Evolutionary conservation across 2,113 vertebrate species (phyloP), one percentile per base, ranked within the genome.

Genomic region (Erythrolamprus reginae): DNA sequence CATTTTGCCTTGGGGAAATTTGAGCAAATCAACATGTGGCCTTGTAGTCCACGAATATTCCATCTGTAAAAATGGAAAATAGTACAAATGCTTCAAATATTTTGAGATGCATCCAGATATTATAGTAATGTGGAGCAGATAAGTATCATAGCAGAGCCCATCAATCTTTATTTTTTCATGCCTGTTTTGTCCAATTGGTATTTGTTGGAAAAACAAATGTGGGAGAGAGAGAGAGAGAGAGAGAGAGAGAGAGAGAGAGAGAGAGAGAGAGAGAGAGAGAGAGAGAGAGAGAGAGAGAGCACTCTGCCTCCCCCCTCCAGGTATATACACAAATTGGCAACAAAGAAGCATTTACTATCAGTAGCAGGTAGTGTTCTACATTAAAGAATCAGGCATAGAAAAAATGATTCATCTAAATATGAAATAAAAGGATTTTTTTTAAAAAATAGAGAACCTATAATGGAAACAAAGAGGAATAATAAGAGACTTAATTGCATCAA

Each of bases 31-130:
- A 86, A 83, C 70, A 58, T 82, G 45, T 48, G 88, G 52, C 52
- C 86, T 87, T 48, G 53, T 42, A 84, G 77, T 84, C 77, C 53
- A 84, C 48, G 83, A 88, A 8, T 91, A 88, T 91, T 91, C 77
- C 86, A 91, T 84, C 53, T 91, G 90, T 50, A 88, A 58, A 58
- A 84, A 87, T 48, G 77, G 53, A 84, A 90, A 91, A 91, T 91
- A 84, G 86, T 56, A 52, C n/a, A 91, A 88, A 91, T 91, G 53
- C 77, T 91, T 91, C 83, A 91, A 50, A 91, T 91, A 83, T 82
- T 91, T 90, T 51, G 45, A 84, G n/a, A n/a, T 83, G 51, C 58
- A 84, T 84, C 55, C 77, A 88, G 90, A 91, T 50, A 91, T n/a
- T 88, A 61, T 55, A 84, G 70, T 88, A 91, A 91, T 88, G 86